A percentile compares a stretch with the other conserved stretches of the same genome.
Evolutionary conservation across 2,888 invertebrate genomes (phyloP).

Genomic region (Cistogaster globosa): DNA sequence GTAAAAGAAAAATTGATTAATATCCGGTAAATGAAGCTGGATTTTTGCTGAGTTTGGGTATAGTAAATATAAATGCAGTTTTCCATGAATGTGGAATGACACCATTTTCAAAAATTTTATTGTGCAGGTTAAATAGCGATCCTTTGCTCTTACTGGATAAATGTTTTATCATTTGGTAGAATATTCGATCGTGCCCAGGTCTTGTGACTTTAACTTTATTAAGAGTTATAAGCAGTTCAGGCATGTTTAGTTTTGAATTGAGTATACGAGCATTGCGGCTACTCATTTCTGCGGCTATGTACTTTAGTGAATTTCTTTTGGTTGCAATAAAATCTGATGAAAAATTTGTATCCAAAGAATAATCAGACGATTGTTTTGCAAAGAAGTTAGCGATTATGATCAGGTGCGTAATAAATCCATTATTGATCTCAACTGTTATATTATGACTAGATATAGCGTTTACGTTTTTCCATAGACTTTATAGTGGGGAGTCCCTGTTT

Average conservation of each 20-base stretch:
- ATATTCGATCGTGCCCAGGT: conserved; percentile 1
- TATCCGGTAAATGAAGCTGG: neutral
- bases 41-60: neutral
- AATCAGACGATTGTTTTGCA: neutral
- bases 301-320: neutral
- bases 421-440: no score
- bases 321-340: neutral
- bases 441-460: neutral
- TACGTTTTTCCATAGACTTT: neutral
- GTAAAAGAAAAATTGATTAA: neutral
- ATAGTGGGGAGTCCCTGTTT: neutral
- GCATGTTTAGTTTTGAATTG: neutral
- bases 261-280: neutral
- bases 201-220: conserved; percentile 16
- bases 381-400: neutral
- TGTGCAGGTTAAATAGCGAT: neutral
- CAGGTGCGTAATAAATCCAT: no score
- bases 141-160: neutral
- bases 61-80: neutral
- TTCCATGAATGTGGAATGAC: neutral
- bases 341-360: neutral
- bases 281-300: neutral
- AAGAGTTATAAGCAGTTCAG: neutral
- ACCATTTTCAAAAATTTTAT: neutral
- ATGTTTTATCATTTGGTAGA: neutral